Percentiles rank a stretch among this genome's conserved stretches.
Conservation (phyloP, 2,888 invertebrate species). For the Lepeophtheirus nordmannii region DNA sequence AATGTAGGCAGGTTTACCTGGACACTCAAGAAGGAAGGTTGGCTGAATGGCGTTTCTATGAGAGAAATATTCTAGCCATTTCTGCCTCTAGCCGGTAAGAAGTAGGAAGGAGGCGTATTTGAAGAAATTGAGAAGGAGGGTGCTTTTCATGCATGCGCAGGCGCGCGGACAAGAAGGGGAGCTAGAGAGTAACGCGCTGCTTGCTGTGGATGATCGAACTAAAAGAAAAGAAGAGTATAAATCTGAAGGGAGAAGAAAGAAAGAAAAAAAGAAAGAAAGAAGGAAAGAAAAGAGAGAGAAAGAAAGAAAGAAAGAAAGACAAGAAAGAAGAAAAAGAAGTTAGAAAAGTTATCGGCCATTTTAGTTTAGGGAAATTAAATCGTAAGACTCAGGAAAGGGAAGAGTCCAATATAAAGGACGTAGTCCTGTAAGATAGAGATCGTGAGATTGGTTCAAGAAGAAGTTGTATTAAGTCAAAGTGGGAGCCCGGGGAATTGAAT, state of each 20-base stretch:
- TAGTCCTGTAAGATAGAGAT: too few species aligned
- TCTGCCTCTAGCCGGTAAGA: slow-evolving; percentile 1
- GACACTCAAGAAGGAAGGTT: not conserved
- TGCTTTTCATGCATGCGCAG: not conserved
- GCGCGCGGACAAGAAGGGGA: not conserved
- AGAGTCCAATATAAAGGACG: not conserved
- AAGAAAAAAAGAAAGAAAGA: slow-evolving; percentile 1
- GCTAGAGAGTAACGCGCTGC: not conserved
- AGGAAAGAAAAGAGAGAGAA: not conserved
- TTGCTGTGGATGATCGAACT: too few species aligned
- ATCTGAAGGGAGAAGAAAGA: not conserved
- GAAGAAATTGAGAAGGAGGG: not conserved
- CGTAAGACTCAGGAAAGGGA: not conserved
- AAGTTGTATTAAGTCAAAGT: too few species aligned
- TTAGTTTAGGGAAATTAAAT: not conserved
- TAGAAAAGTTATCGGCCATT: not conserved
- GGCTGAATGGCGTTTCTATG: too few species aligned
- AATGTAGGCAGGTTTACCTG: slow-evolving; percentile 3
- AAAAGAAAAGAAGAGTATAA: not conserved
- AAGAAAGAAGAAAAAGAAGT: not conserved
- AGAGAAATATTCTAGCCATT: not conserved
- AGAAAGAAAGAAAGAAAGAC: not conserved
- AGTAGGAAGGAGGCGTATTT: not conserved
- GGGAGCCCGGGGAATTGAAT: not conserved
- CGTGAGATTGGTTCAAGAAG: too few species aligned